Percentiles rank a stretch among this genome's conserved stretches.
Evolutionary conservation across 2,888 invertebrate species (phyloP).

Genomic region (Archips crataeganus): DNA sequence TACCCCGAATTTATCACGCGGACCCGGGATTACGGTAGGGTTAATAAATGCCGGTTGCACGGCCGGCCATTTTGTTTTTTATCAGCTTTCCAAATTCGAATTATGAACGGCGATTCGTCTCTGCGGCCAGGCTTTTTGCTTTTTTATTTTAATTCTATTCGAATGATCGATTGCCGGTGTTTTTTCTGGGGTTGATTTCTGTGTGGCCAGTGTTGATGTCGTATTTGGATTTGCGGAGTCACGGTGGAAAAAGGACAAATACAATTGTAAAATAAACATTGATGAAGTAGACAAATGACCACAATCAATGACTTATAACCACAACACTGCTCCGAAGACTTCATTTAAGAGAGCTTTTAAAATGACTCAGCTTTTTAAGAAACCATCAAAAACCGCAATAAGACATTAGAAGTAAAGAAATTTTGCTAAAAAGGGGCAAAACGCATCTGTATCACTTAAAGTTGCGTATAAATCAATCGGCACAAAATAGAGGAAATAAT

Average conservation of each 20-base stretch:
- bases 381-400: neutral
- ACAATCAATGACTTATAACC: neutral
- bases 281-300: neutral
- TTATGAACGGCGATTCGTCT: slow-evolving; percentile 74
- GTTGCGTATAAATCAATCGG: slow-evolving; percentile 42
- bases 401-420: slow-evolving; percentile 9
- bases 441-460: slow-evolving; percentile 41
- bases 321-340: neutral
- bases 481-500: slow-evolving; percentile 40
- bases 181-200: slow-evolving; percentile 43
- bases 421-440: slow-evolving; percentile 17
- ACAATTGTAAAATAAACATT: neutral
- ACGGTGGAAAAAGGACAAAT: slow-evolving; percentile 17
- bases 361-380: neutral
- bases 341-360: neutral
- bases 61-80: slow-evolving; percentile 75
- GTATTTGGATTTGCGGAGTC: slow-evolving; percentile 43
- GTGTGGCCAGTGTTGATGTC: slow-evolving; percentile 48
- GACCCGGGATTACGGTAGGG: slow-evolving; percentile 74
- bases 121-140: slow-evolving; percentile 50
- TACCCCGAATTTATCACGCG: slow-evolving; percentile 75
- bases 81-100: slow-evolving; percentile 74
- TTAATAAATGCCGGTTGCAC: slow-evolving; percentile 76
- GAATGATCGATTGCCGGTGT: slow-evolving; percentile 54
- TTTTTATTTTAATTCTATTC: slow-evolving; percentile 53